phyloP scores from a whole-genome alignment of 2,113 vertebrate species.

The Eubucco bourcierii region DNA sequence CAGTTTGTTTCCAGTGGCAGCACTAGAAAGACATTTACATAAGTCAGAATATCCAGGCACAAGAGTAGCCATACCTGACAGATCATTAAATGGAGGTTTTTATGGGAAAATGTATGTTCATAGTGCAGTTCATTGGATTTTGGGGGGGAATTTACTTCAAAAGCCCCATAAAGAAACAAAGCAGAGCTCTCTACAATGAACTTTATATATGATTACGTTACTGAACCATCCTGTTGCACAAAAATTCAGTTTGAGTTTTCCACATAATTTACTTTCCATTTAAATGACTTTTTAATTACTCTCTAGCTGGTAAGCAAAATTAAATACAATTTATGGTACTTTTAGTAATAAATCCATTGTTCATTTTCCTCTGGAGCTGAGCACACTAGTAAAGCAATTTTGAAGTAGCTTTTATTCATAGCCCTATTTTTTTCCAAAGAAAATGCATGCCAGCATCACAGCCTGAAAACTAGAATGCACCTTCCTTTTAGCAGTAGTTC shows the following conservation, averaged over 20 bases:
- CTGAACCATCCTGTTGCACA: not conserved
- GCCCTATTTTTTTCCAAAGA: not conserved
- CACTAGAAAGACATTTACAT: not conserved
- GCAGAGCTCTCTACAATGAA: not conserved
- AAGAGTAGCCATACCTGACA: not conserved
- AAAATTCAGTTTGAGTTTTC: slow-evolving; percentile 58
- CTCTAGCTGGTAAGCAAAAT: slow-evolving; percentile 4
- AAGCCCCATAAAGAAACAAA: slow-evolving; percentile 10
- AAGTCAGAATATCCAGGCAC: not conserved
- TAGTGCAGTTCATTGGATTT: not conserved
- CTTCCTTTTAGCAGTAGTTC: not conserved
- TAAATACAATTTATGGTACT: slow-evolving; percentile 44
- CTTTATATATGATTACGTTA: slow-evolving; percentile 13
- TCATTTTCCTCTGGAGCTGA: slow-evolving; percentile 8
- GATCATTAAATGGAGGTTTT: not conserved
- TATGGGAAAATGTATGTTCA: not conserved
- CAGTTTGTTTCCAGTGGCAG: not conserved
- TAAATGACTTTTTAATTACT: slow-evolving; percentile 62
- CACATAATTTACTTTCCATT: slow-evolving; percentile 54
- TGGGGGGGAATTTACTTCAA: not conserved
- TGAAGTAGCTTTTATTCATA: not conserved
- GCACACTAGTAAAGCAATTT: not conserved
- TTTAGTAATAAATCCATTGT: slow-evolving; percentile 34
- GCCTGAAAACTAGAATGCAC: not conserved
- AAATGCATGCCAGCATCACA: not conserved